These are phyloP conservation scores for Pollenia angustigena DNA, from an alignment of 2,888 invertebrate species.

Conservation along the genomic window DNA sequence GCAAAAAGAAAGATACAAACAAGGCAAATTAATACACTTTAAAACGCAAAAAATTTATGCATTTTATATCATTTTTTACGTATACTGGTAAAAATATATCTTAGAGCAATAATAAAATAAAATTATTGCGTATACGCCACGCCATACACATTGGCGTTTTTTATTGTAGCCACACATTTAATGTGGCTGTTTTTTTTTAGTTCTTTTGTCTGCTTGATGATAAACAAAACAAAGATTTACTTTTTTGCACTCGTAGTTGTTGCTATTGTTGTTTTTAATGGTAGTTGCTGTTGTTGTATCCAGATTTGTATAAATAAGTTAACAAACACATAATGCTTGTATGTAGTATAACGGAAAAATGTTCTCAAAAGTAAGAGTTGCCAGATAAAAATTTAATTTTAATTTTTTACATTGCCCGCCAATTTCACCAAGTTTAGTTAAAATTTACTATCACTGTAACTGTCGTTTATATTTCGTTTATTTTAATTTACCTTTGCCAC, in stretches of 20 bases:
- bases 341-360: too few relatives aligned
- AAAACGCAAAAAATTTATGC: not conserved
- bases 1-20: not conserved
- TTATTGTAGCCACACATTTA: constrained; percentile 10
- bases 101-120: constrained; percentile 30
- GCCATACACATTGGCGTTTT: not conserved
- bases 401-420: too few relatives aligned
- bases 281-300: not conserved
- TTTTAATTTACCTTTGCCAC: not conserved
- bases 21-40: not conserved
- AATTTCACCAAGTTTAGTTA: too few relatives aligned
- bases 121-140: constrained; percentile 55
- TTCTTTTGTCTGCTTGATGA: not conserved
- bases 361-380: too few relatives aligned
- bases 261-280: not conserved
- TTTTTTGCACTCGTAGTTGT: not conserved
- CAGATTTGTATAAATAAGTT: too few relatives aligned
- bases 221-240: not conserved
- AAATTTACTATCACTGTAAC: too few relatives aligned
- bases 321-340: too few relatives aligned
- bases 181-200: not conserved
- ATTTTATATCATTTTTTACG: not conserved
- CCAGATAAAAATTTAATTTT: too few relatives aligned
- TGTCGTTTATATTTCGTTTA: too few relatives aligned
- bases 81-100: not conserved